phyloP scores from a whole-genome alignment of 2,888 invertebrate genomes.

The Toxonevra muliebris region DNA sequence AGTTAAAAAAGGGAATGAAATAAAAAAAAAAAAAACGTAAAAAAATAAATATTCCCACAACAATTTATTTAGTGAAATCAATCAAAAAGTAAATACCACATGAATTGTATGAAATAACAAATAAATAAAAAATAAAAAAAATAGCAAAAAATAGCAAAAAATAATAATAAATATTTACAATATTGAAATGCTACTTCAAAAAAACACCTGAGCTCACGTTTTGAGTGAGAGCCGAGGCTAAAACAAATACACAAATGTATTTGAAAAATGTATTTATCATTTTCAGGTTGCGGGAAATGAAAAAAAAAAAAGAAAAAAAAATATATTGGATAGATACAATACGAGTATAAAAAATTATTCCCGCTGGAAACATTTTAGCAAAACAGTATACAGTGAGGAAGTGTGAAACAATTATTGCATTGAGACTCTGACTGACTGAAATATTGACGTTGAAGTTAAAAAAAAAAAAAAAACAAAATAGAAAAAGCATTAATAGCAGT shows the following conservation, averaged over 20 bases:
- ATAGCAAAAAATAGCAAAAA: neutral
- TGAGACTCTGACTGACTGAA: too few species aligned
- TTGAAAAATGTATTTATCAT: neutral
- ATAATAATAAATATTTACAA: neutral
- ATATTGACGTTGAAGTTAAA: too few species aligned
- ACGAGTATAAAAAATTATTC: neutral
- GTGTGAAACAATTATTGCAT: too few species aligned
- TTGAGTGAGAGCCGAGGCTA: too few species aligned
- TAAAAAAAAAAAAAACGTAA: too few species aligned
- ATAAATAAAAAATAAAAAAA: neutral
- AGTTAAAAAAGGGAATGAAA: neutral
- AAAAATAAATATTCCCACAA: neutral
- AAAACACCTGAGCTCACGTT: neutral
- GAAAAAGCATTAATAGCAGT: too few species aligned
- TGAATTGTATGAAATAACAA: neutral
- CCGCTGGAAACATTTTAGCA: neutral
- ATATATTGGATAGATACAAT: too few species aligned
- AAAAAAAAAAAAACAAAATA: too few species aligned
- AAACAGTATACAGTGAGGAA: neutral
- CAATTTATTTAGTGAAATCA: conserved; percentile 9
- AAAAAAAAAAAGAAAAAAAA: neutral
- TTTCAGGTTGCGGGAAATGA: neutral
- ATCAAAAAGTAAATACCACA: neutral
- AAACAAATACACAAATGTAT: neutral
- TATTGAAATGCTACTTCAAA: neutral